Percentiles rank a stretch among this genome's conserved stretches.
These are phyloP conservation scores for Trissolcus brochymenae DNA, from an alignment of 2,888 invertebrate species.

Conservation along the genomic window DNA sequence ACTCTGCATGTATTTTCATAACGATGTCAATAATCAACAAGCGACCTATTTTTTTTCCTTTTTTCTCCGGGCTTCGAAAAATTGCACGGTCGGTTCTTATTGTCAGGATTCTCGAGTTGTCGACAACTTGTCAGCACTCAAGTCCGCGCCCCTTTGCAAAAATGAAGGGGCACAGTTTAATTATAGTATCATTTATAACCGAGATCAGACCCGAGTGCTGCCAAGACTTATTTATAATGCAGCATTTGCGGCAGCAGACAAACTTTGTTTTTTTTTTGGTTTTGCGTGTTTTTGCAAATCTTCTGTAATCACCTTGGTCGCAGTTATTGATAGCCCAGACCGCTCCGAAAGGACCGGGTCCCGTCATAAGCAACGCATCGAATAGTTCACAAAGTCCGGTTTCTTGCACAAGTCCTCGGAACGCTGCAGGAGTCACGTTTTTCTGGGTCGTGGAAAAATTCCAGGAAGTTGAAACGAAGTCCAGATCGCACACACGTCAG, in stretches of 20 bases:
- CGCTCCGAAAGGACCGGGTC: too few species aligned
- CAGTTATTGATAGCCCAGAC: neutral
- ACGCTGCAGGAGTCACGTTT: too few species aligned
- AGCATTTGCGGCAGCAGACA: constrained; percentile 1
- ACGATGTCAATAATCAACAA: constrained; percentile 4
- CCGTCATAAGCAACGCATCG: neutral
- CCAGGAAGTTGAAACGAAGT: neutral
- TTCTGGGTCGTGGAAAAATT: too few species aligned
- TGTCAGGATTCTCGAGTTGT: neutral
- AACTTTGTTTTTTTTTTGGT: too few species aligned
- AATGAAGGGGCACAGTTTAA: constrained; percentile 7
- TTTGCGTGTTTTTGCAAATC: too few species aligned
- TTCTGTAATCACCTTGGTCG: neutral
- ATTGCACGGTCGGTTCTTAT: neutral
- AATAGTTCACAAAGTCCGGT: neutral
- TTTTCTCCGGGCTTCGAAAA: neutral
- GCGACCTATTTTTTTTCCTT: constrained; percentile 3
- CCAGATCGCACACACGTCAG: constrained; percentile 7
- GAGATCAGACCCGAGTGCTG: constrained; percentile 8
- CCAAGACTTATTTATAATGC: constrained; percentile 27
- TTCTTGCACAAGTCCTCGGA: too few species aligned
- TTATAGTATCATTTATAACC: constrained; percentile 25
- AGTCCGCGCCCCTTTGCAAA: constrained; percentile 1
- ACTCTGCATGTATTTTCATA: neutral
- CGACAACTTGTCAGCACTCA: neutral